Evolutionary conservation across 2,113 vertebrate genomes (phyloP).

Genomic region (Salvelinus alpinus): DNA sequence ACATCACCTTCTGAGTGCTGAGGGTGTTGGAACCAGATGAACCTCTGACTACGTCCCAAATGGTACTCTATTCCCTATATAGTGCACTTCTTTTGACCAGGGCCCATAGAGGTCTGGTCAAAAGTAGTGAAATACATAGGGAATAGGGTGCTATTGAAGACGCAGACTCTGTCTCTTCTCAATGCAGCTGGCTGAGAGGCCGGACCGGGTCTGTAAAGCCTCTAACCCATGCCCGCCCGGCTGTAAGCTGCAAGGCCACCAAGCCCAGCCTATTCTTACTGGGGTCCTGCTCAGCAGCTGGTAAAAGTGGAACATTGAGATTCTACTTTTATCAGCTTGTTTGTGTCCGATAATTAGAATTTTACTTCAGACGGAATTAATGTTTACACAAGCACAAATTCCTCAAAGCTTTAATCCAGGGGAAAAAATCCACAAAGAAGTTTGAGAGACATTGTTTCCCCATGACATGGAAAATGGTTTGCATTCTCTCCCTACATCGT

Average conservation of each 20-base stretch:
- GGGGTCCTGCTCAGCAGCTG: constrained; percentile 14
- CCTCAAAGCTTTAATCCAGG: constrained; percentile 2
- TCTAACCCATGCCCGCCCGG: neutral
- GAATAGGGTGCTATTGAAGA: too few species aligned
- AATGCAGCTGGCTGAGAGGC: neutral
- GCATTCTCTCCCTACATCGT: too few species aligned
- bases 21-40: neutral
- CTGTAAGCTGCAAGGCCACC: neutral
- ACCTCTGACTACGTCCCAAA: neutral
- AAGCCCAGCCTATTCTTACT: neutral
- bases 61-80: neutral
- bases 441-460: neutral
- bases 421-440: neutral
- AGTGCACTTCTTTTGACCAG: neutral
- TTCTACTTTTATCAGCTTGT: neutral
- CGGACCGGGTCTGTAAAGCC: neutral
- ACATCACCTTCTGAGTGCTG: neutral
- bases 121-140: too few species aligned
- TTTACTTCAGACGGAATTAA: neutral
- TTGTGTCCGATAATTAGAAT: constrained; percentile 4
- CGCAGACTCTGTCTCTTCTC: neutral
- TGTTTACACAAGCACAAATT: neutral
- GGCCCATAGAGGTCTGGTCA: neutral
- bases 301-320: constrained; percentile 15
- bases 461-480: too few species aligned